Conservation (phyloP, 2,797 vertebrate genomes). For the Remorina albescens region DNA sequence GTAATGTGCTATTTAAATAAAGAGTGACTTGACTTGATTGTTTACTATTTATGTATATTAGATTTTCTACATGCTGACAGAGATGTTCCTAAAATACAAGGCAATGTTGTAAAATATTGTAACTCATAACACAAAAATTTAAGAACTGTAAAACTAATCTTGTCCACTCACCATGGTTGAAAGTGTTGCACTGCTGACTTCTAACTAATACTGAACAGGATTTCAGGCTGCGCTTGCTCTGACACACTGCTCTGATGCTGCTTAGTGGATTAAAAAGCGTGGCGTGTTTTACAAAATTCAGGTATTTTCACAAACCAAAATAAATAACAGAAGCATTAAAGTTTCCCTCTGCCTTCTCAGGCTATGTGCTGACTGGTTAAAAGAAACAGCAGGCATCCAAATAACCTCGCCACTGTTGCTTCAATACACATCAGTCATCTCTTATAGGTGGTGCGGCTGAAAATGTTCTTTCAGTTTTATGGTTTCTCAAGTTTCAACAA, state of each 20-base stretch:
- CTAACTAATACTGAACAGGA: slow-evolving; percentile 10
- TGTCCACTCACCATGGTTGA: not conserved
- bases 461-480: not conserved
- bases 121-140: too few species aligned
- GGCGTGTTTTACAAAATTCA: not conserved
- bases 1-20: too few species aligned
- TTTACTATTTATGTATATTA: too few species aligned
- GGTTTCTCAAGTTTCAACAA: too few species aligned
- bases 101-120: too few species aligned
- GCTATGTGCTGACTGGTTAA: slow-evolving; percentile 11
- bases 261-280: slow-evolving; percentile 19
- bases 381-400: slow-evolving; percentile 20
- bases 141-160: too few species aligned
- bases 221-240: slow-evolving; percentile 27
- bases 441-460: slow-evolving; percentile 3
- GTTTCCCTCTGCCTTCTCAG: slow-evolving; percentile 2
- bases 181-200: not conserved
- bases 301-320: slow-evolving; percentile 21
- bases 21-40: too few species aligned
- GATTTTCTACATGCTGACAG: too few species aligned
- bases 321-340: slow-evolving; percentile 21
- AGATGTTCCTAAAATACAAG: too few species aligned
- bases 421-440: not conserved
- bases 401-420: not conserved
- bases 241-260: not conserved